Base-by-base conservation (phyloP, 2,888 invertebrate genomes). In the Acanthacorydalis orientalis region DNA sequence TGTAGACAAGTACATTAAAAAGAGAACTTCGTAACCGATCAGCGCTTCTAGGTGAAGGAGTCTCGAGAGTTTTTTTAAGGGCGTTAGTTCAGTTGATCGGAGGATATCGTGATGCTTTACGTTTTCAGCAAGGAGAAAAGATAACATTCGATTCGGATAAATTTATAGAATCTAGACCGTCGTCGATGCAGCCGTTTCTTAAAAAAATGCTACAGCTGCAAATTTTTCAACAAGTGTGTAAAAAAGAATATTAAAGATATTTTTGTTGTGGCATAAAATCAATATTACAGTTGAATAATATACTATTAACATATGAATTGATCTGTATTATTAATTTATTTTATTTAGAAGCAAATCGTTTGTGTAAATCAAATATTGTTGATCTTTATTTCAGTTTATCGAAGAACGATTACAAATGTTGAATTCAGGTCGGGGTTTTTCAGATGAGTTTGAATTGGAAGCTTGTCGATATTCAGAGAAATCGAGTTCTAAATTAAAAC, bases 401-500 rank as follows among this genome's bases (percentile, higher is more conserved):
- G 93, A 95, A 60, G 95, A 93, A 66, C 75, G 96, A 56, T 69
- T 96, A 55, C 85, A 88, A 55, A 80, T 92, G 74, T 73, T 96
- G 52, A 95, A 93, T 63, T 81, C 84, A n/a, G 95, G 96, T 0
- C 73, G 83, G 49, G 90, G 92, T 0, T 90, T 91, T 63, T 85
- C 85, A 34, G 96, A 97, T 64, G 90, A 95, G 61, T 97, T 97
- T 65, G 96, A 97, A 67, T 74, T 83, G 60, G 95, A 96, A 66
- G 83, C 80, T 49, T 83, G 74, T 64, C 75, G 73, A 53, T 77
- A 79, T 60, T 75, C 77, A 6, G 80, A 79, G 53, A 80, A 80
- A 58, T 73, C 75, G 38, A 70, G 73, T 54, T 73, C 73, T 40
- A 75, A 75, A 62, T 64, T 79, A 52, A 74, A 77, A 62, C 77